A percentile compares a stretch with the other conserved stretches of the same genome.
phyloP scores from a whole-genome alignment of 1,140 invertebrate genomes.

The Mya arenaria region DNA sequence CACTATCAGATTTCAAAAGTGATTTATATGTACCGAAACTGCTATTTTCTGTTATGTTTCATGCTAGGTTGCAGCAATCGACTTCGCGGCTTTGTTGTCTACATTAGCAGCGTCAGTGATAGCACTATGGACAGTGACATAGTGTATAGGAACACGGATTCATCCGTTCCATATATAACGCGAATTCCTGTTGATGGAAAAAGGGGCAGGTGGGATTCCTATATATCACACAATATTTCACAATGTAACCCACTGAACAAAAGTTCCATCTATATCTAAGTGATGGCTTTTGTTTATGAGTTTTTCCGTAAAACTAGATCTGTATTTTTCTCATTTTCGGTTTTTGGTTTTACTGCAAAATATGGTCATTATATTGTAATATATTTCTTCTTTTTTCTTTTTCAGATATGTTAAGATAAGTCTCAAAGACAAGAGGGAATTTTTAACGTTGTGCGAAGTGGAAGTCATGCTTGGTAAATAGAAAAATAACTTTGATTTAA shows the following conservation, averaged over 20 bases:
- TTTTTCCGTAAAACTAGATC: no score
- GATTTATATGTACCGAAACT: background rate
- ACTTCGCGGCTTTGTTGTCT: background rate
- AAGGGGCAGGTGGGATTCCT: constrained; percentile 1
- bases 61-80: constrained; percentile 1
- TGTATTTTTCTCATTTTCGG: no score
- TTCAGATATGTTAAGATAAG: constrained; percentile 37
- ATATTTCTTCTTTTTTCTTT: background rate
- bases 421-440: constrained; percentile 1
- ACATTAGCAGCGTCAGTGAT: constrained; percentile 23
- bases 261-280: background rate
- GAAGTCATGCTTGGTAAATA: constrained; percentile 46
- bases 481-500: no score
- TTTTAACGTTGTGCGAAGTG: constrained; percentile 31
- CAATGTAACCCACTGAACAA: background rate
- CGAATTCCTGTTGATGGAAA: background rate
- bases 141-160: background rate
- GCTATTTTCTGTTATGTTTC: background rate
- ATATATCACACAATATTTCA: background rate
- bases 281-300: no score
- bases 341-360: no score
- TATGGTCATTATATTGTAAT: background rate
- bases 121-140: constrained; percentile 1
- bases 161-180: background rate
- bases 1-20: background rate